Evolutionary conservation across 1,140 invertebrate genomes (phyloP), one percentile per base, ranked within the genome.

Genomic region (Magallana angulata): DNA sequence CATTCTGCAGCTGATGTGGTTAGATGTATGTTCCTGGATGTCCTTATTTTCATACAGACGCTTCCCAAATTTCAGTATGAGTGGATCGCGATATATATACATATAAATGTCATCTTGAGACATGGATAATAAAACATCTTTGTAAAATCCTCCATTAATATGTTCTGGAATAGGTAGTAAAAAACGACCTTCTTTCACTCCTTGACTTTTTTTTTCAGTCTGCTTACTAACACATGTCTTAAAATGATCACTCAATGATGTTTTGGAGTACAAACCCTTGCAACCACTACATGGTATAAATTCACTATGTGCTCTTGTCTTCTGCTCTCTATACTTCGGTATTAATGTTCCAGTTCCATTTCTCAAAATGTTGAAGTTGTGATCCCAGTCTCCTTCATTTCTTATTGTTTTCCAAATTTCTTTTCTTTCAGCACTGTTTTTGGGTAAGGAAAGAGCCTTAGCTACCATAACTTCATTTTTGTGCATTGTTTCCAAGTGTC

Each of bases 311-410:
- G 59, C 14, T 68, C 36, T 9, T 0, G 18, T 8, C 30, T 16
- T 24, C 16, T 59, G 9, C 30, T 36, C 30, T 36, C 84, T 24
- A 18, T 85, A 85, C 56, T 85, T 85, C 71, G 84, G 18, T 48
- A 85, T 85, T 11, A 85, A 11, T 14, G n/a, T 16, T 30, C 84
- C 84, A 9, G 64, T 9, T 24, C 62, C 62, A 68, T 64, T 68
- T 56, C 71, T n/a, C 36, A 85, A 9, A 48, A 85, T 62, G 5
- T 85, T 48, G 14, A 36, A 68, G 56, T 85, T 85, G 56, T 85
- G 84, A 68, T 48, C n/a, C 48, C 36, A 85, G 24, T 85, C 56
- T 7, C 84, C 84, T 85, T 85, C 56, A n/a, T 64, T 71, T 9
- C 64, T 36, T 8, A 85, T n/a, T 71, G 30, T 48, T 48, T 68